phyloP scores from a whole-genome alignment of 2,888 invertebrate species.

The Ennomos fuscantarius region DNA sequence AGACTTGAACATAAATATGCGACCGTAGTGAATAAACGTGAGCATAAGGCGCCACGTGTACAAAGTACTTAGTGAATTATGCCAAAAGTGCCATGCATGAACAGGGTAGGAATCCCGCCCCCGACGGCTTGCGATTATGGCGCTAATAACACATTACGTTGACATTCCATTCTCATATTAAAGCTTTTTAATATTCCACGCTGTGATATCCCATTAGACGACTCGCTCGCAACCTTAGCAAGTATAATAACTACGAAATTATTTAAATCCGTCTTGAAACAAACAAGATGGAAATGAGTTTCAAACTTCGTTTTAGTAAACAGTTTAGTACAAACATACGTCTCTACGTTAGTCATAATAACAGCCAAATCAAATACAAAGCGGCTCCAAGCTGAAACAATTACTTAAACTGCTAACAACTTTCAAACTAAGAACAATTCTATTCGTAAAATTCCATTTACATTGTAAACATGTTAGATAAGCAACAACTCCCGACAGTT shows the following conservation, averaged over 20 bases:
- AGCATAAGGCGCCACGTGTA: conserved; percentile 15
- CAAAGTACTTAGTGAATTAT: conserved; percentile 26
- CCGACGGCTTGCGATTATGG: conserved; percentile 48
- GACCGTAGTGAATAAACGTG: conserved; percentile 9
- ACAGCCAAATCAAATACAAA: conserved; percentile 42
- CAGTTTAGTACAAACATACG: conserved; percentile 16
- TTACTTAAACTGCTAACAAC: conserved; percentile 43
- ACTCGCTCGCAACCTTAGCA: conserved; percentile 6
- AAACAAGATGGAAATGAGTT: conserved; percentile 13
- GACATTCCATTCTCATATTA: conserved; percentile 43
- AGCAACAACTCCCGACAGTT: conserved; percentile 54
- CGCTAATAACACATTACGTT: conserved; percentile 48
- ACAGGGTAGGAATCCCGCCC: conserved; percentile 26
- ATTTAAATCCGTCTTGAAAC: conserved; percentile 4
- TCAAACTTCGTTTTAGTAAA: conserved; percentile 18
- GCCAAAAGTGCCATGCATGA: conserved; percentile 21
- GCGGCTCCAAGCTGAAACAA: conserved; percentile 42
- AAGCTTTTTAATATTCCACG: conserved; percentile 46
- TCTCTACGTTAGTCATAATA: conserved; percentile 21
- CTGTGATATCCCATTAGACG: conserved; percentile 24
- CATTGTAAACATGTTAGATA: conserved; percentile 54
- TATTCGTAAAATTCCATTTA: conserved; percentile 56
- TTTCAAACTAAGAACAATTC: conserved; percentile 37
- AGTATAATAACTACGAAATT: conserved; percentile 8
- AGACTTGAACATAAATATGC: conserved; percentile 4